A percentile compares a stretch with the other conserved stretches of the same genome.
These are phyloP conservation scores for Austrolebias charrua DNA, from an alignment of 2,797 vertebrate species.

Conservation along the genomic window DNA sequence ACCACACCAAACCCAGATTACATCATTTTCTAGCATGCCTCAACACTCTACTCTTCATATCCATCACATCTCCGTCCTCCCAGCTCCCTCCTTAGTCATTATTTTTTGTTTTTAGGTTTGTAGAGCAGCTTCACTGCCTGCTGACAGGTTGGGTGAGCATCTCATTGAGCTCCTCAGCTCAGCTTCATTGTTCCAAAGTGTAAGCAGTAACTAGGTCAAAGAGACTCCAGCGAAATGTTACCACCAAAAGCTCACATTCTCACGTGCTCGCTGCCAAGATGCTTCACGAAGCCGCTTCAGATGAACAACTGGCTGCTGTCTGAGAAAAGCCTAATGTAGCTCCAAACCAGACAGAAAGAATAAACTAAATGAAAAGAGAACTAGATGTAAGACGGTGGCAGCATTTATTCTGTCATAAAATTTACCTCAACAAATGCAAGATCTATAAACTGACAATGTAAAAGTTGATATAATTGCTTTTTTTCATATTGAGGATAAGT, in stretches of 20 bases:
- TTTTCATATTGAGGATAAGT: too few relatives aligned
- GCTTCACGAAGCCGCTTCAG: conserved; percentile 15
- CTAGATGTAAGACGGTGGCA: neutral
- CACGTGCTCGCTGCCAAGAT: neutral
- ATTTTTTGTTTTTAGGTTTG: conserved; percentile 41
- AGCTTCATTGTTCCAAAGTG: conserved; percentile 44
- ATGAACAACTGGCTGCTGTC: conserved; percentile 25
- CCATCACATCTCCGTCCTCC: conserved; percentile 20
- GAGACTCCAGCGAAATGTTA: conserved; percentile 26
- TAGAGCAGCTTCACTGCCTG: conserved; percentile 43
- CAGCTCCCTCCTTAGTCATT: conserved; percentile 29
- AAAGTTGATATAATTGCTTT: too few relatives aligned
- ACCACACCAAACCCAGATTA: conserved; percentile 41
- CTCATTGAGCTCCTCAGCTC: conserved; percentile 26
- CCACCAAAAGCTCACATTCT: conserved; percentile 23
- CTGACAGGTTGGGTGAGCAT: conserved; percentile 34
- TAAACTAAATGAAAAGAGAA: conserved; percentile 8
- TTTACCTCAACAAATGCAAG: too few relatives aligned
- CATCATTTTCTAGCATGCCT: conserved; percentile 37
- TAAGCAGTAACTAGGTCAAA: conserved; percentile 56
- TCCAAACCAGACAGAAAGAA: conserved; percentile 4
- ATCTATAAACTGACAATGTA: too few relatives aligned
- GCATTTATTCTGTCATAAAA: too few relatives aligned
- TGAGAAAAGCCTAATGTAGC: conserved; percentile 31
- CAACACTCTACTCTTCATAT: neutral